These are phyloP conservation scores for Nannobrachium achirus DNA, from an alignment of 2,113 vertebrate species.

Conservation along the genomic window DNA sequence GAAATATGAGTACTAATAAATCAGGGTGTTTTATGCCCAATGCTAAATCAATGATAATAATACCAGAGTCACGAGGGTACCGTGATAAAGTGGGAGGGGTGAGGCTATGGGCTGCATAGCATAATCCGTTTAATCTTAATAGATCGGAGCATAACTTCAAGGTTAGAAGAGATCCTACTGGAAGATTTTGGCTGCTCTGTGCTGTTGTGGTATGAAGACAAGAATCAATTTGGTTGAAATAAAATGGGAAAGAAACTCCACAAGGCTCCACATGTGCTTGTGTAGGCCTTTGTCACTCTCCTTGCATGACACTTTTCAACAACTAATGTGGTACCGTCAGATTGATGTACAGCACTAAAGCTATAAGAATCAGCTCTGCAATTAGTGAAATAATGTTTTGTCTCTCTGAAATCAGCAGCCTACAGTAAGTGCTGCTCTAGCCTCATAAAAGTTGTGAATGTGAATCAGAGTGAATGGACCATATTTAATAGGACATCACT, in stretches of 20 bases:
- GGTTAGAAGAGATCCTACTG: background rate
- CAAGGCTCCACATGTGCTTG: too few relatives aligned
- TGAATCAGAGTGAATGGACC: constrained; percentile 1
- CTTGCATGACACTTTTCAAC: background rate
- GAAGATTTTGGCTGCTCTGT: background rate
- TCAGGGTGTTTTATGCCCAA: background rate
- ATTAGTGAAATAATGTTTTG: background rate
- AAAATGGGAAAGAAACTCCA: too few relatives aligned
- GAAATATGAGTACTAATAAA: background rate
- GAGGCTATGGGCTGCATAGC: background rate
- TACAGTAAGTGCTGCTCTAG: background rate
- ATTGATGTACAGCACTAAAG: background rate
- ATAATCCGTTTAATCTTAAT: constrained; percentile 6
- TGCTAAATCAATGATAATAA: constrained; percentile 14
- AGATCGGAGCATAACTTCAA: background rate
- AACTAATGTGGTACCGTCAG: background rate
- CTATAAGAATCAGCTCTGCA: background rate
- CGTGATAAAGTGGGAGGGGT: background rate
- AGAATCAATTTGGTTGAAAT: too few relatives aligned
- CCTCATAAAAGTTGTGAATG: constrained; percentile 21
- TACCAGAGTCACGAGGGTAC: background rate
- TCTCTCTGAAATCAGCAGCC: constrained; percentile 1
- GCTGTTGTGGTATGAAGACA: too few relatives aligned
- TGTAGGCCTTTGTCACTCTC: background rate
- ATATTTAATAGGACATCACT: background rate